These are phyloP conservation scores for Timandra comae DNA, from an alignment of 2,888 invertebrate species.

Conservation along the genomic window DNA sequence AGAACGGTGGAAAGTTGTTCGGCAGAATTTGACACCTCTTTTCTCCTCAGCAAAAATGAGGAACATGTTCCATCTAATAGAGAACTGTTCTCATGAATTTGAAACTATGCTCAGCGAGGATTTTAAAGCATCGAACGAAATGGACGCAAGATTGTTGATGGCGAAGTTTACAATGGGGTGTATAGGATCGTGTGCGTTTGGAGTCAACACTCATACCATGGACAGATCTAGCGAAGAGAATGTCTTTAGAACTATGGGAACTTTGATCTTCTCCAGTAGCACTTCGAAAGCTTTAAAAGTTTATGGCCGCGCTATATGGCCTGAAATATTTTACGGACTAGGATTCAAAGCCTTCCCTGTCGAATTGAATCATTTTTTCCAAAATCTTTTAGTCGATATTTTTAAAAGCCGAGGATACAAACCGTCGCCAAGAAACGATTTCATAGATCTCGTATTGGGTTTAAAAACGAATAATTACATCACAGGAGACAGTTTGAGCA, in stretches of 20 bases:
- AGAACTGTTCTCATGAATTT: constrained; percentile 31
- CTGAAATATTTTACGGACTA: constrained; percentile 40
- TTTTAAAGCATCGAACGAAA: constrained; percentile 10
- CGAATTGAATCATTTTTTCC: constrained; percentile 34
- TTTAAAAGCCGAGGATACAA: constrained; percentile 34
- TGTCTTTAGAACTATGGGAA: constrained; percentile 33
- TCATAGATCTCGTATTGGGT: constrained; percentile 42
- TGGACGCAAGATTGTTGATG: constrained; percentile 33
- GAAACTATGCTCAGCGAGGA: constrained; percentile 37
- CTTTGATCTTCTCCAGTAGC: constrained; percentile 32
- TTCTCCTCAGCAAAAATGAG: constrained; percentile 55
- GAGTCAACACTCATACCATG: constrained; percentile 44
- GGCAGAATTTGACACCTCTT: constrained; percentile 50
- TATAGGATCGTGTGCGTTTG: constrained; percentile 45
- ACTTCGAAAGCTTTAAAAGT: constrained; percentile 29
- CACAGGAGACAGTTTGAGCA: constrained; percentile 37
- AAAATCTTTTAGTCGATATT: constrained; percentile 27
- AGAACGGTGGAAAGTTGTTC: constrained; percentile 47
- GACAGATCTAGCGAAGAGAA: constrained; percentile 26
- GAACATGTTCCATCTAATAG: constrained; percentile 52
- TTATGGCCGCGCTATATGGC: constrained; percentile 38
- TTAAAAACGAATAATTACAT: constrained; percentile 34
- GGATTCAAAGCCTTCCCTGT: constrained; percentile 32
- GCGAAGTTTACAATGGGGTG: constrained; percentile 49
- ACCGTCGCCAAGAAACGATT: constrained; percentile 40